These are phyloP conservation scores for Lagenorhynchus albirostris DNA, from an alignment of 2,113 vertebrate species.

Conservation along the genomic window DNA sequence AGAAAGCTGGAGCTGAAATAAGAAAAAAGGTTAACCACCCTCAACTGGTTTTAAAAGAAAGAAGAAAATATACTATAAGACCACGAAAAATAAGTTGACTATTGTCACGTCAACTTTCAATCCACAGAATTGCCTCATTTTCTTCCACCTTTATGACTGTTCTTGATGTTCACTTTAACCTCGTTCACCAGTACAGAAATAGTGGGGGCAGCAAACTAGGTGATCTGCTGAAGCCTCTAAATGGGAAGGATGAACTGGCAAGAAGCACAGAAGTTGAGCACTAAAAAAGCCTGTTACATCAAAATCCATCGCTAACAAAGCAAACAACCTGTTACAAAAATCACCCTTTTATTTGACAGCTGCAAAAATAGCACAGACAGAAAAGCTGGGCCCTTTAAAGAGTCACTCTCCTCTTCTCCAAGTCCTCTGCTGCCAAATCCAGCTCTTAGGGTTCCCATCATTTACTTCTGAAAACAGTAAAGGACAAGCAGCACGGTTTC, in stretches of 20 bases:
- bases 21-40: background rate
- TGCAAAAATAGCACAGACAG: slow-evolving; percentile 34
- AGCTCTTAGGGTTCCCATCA: slow-evolving; percentile 23
- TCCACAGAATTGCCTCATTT: background rate
- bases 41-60: background rate
- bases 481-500: slow-evolving; percentile 20
- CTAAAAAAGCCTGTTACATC: background rate
- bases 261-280: background rate
- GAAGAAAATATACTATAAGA: background rate
- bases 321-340: slow-evolving; percentile 16
- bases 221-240: background rate
- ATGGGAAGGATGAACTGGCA: background rate
- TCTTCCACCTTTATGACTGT: background rate
- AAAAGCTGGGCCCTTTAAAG: background rate
- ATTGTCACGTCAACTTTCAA: background rate
- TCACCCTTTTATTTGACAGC: background rate
- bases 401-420: background rate
- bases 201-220: background rate
- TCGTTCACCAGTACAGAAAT: background rate
- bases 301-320: slow-evolving; percentile 22
- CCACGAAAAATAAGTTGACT: background rate
- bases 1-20: background rate
- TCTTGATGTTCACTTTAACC: background rate
- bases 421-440: slow-evolving; percentile 59
- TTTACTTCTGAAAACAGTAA: slow-evolving; percentile 6